phyloP scores from a whole-genome alignment of 2,888 invertebrate genomes.

The Drosophila picticornis region DNA sequence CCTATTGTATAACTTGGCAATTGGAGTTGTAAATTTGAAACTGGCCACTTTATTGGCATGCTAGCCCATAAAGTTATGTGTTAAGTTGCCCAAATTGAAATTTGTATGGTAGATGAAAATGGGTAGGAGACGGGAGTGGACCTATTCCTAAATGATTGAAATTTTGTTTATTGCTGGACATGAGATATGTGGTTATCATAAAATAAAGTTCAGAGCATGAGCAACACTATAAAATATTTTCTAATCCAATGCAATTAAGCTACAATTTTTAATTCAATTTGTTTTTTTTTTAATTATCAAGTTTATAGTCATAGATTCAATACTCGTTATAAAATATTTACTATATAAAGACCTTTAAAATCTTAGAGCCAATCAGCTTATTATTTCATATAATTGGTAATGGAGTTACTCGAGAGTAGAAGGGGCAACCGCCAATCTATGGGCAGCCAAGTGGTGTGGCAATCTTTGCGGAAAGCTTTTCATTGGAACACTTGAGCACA shows the following conservation, averaged over 20 bases:
- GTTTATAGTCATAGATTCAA: background rate
- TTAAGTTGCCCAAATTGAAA: conserved; percentile 32
- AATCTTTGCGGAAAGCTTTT: conserved; percentile 22
- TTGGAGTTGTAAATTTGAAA: conserved; percentile 45
- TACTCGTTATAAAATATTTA: too few species aligned
- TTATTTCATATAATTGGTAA: background rate
- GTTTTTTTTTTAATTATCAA: background rate
- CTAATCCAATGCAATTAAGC: background rate
- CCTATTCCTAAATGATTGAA: background rate
- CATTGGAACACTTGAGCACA: conserved; percentile 49
- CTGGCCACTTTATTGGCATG: conserved; percentile 50
- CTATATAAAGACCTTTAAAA: background rate
- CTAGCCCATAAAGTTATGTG: conserved; percentile 40
- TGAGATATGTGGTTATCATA: background rate
- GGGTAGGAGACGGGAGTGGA: background rate
- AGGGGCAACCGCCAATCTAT: conserved; percentile 13
- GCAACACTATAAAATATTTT: background rate
- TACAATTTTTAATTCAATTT: background rate
- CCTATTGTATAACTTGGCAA: conserved; percentile 49
- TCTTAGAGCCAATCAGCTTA: background rate
- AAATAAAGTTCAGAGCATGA: background rate
- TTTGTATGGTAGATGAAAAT: conserved; percentile 18
- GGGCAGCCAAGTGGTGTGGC: conserved; percentile 40
- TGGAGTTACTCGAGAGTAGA: background rate
- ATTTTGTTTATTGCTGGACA: background rate